Conservation (phyloP, 2,113 vertebrate genomes). For the Peucedramus taeniatus region DNA sequence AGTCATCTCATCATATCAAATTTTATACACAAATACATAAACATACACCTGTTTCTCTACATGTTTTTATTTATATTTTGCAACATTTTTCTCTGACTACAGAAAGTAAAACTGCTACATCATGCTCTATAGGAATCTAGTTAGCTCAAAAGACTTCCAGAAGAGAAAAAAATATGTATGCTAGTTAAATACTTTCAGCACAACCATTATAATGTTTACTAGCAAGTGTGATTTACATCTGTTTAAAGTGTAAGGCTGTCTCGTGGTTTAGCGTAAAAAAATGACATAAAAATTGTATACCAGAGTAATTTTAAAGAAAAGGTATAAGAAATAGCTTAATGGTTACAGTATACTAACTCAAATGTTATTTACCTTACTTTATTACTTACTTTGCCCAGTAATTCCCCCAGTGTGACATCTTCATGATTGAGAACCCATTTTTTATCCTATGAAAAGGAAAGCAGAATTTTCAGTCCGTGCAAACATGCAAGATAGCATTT, state of each 20-base stretch:
- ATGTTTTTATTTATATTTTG: background rate
- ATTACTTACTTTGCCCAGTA: slow-evolving; percentile 89
- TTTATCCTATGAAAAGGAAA: slow-evolving; percentile 82
- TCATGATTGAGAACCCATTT: slow-evolving; percentile 98
- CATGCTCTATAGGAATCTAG: background rate
- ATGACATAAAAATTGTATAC: background rate
- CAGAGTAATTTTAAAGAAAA: background rate
- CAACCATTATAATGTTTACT: background rate
- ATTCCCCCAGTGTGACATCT: slow-evolving; percentile 89
- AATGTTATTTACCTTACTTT: background rate
- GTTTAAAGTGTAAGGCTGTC: background rate
- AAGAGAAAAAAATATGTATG: background rate
- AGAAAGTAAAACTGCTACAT: background rate
- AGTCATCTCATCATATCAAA: background rate
- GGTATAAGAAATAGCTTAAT: background rate
- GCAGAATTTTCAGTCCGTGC: background rate
- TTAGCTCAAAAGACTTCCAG: background rate
- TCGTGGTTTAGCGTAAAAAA: background rate
- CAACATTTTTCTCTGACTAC: background rate
- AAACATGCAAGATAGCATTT: background rate
- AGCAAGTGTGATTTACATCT: background rate
- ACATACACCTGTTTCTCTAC: background rate
- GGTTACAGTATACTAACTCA: background rate
- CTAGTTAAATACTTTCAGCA: background rate
- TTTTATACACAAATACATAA: background rate